Percentiles rank a stretch among this genome's conserved stretches.
These are phyloP conservation scores for Cavia porcellus DNA, from an alignment of 2,113 vertebrate species.

Conservation along the genomic window DNA sequence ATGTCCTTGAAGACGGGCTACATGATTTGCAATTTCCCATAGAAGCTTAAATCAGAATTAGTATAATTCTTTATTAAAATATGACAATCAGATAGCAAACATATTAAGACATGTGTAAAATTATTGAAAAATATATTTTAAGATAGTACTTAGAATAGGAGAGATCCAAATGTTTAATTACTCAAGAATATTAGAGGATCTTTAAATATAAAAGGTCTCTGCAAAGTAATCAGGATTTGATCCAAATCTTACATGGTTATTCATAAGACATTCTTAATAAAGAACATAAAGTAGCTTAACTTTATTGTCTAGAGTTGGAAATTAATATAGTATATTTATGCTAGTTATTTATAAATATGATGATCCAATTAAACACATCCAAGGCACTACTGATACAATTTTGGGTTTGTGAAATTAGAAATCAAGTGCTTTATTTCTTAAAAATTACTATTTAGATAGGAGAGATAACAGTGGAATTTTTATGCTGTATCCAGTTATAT, in stretches of 20 bases:
- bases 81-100: not conserved
- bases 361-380: not conserved
- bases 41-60: not conserved
- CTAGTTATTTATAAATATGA: not conserved
- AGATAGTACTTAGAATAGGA: not conserved
- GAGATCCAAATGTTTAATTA: not conserved
- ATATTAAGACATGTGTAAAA: not conserved
- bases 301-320: not conserved
- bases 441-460: not conserved
- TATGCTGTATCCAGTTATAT: rapidly evolving
- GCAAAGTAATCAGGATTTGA: not conserved
- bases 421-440: not conserved
- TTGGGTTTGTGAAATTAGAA: not conserved
- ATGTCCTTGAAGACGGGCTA: not conserved
- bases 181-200: not conserved
- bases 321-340: not conserved
- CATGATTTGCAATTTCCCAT: conserved; percentile 7
- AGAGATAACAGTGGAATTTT: not conserved
- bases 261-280: not conserved
- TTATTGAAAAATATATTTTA: not conserved
- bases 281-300: not conserved
- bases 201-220: not conserved
- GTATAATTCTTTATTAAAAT: conserved; percentile 13
- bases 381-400: not conserved
- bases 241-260: not conserved